These are phyloP conservation scores for Phalacrocorax aristotelis DNA, from an alignment of 2,113 vertebrate species.

Conservation along the genomic window DNA sequence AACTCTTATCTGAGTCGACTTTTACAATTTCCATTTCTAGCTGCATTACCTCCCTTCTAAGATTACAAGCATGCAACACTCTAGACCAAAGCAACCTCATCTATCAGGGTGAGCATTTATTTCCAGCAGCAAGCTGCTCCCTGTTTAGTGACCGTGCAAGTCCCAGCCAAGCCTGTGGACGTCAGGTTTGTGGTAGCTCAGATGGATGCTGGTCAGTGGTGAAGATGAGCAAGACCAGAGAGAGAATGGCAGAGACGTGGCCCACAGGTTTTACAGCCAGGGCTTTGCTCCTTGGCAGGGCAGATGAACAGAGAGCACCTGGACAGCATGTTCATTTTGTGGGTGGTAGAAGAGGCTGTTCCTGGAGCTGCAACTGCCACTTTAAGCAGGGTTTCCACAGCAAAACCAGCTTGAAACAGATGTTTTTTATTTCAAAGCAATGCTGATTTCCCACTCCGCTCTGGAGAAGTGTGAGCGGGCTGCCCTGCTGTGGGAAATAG, in stretches of 20 bases:
- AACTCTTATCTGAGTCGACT: neutral
- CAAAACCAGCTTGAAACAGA: neutral
- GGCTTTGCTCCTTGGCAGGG: neutral
- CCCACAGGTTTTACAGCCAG: neutral
- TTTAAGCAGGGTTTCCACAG: neutral
- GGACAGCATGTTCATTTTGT: neutral
- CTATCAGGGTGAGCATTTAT: neutral
- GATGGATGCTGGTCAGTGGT: neutral
- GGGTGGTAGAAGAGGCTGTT: neutral
- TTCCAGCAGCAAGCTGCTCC: neutral
- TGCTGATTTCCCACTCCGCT: neutral
- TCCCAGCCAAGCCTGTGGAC: fast-evolving
- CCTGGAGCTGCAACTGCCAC: neutral
- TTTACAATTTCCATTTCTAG: neutral
- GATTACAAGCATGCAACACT: neutral
- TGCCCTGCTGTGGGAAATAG: neutral
- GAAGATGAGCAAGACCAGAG: neutral
- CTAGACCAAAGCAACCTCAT: neutral
- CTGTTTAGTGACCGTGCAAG: neutral
- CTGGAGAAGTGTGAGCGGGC: neutral
- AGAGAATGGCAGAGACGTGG: neutral
- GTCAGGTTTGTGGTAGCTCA: neutral
- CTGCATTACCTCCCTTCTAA: neutral
- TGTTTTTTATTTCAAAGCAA: neutral
- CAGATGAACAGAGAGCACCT: neutral